Percentiles rank a stretch among this genome's conserved stretches.
Conservation (phyloP, 2,797 vertebrate genomes). For the Chanos chanos region DNA sequence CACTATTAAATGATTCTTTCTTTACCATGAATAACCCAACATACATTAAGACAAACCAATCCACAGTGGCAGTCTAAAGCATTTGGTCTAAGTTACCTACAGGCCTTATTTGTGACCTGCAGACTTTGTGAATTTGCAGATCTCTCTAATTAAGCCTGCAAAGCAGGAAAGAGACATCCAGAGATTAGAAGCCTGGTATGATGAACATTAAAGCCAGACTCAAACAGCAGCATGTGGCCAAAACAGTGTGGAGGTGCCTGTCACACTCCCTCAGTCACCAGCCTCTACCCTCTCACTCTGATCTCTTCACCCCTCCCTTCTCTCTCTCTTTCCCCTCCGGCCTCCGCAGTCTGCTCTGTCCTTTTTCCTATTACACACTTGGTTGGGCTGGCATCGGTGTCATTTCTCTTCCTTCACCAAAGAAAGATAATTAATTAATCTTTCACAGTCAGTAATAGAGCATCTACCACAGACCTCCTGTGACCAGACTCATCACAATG, state of each 20-base stretch:
- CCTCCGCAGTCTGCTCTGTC: slow-evolving; percentile 65
- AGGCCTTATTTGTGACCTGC: too few species aligned
- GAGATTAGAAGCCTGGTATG: too few species aligned
- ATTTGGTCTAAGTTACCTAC: too few species aligned
- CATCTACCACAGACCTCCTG: too few species aligned
- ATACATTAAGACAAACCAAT: background rate
- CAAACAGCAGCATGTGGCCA: too few species aligned
- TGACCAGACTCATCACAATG: too few species aligned
- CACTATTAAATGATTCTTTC: background rate
- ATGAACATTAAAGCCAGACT: too few species aligned
- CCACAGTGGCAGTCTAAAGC: background rate
- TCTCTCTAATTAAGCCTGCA: too few species aligned
- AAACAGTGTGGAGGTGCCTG: too few species aligned
- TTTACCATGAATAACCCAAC: background rate
- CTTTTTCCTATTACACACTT: slow-evolving; percentile 91
- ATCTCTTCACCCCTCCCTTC: slow-evolving; percentile 3
- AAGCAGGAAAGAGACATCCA: too few species aligned
- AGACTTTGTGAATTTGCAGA: too few species aligned
- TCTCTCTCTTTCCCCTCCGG: slow-evolving; percentile 47
- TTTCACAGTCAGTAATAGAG: slow-evolving; percentile 11
- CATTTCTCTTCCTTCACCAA: slow-evolving; percentile 26
- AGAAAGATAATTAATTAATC: slow-evolving; percentile 48
- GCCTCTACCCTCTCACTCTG: background rate
- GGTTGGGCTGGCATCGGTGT: slow-evolving; percentile 72
- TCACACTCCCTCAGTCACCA: slow-evolving; percentile 5